Conservation (phyloP, 23 tunicate species). For the Trididemnum miniatum region DNA sequence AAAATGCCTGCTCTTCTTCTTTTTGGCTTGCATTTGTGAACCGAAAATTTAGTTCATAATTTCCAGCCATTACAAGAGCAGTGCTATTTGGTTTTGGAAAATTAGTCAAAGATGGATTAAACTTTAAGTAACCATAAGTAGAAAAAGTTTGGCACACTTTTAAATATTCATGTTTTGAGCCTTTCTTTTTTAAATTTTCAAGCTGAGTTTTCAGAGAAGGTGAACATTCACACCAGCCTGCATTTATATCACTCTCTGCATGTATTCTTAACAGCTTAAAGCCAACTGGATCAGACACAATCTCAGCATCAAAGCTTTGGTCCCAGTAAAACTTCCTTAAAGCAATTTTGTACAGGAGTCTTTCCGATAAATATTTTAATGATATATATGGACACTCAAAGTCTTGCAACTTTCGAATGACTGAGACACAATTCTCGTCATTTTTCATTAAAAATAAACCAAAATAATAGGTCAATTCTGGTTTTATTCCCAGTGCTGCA, state of each 20-base stretch:
- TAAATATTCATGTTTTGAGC: slow-evolving; percentile 35
- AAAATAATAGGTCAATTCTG: slow-evolving; percentile 79
- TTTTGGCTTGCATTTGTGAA: neutral
- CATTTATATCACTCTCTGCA: slow-evolving; percentile 35
- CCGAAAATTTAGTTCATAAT: slow-evolving; percentile 65
- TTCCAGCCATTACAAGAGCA: slow-evolving; percentile 63
- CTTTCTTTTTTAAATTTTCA: slow-evolving; percentile 18
- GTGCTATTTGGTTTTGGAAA: slow-evolving; percentile 43
- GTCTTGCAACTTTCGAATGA: slow-evolving; percentile 77
- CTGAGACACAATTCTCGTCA: slow-evolving; percentile 8
- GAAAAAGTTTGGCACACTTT: slow-evolving; percentile 74
- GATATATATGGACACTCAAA: slow-evolving; percentile 94
- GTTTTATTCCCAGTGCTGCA: slow-evolving; percentile 41
- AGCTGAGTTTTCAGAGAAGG: neutral
- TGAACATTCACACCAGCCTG: slow-evolving; percentile 25
- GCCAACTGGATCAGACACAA: slow-evolving; percentile 47
- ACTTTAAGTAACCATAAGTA: slow-evolving; percentile 71
- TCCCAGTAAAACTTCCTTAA: slow-evolving; percentile 86
- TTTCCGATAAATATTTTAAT: slow-evolving; percentile 51
- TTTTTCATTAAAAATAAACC: slow-evolving; percentile 62
- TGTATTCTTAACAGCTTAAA: slow-evolving; percentile 71
- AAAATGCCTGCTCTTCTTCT: slow-evolving; percentile 36
- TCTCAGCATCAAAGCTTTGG: slow-evolving; percentile 55
- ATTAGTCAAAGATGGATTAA: slow-evolving; percentile 65
- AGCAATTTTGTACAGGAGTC: slow-evolving; percentile 56